These are phyloP conservation scores for Stratiolaelaps scimitus DNA, from an alignment of 1,140 invertebrate species.

Conservation along the genomic window DNA sequence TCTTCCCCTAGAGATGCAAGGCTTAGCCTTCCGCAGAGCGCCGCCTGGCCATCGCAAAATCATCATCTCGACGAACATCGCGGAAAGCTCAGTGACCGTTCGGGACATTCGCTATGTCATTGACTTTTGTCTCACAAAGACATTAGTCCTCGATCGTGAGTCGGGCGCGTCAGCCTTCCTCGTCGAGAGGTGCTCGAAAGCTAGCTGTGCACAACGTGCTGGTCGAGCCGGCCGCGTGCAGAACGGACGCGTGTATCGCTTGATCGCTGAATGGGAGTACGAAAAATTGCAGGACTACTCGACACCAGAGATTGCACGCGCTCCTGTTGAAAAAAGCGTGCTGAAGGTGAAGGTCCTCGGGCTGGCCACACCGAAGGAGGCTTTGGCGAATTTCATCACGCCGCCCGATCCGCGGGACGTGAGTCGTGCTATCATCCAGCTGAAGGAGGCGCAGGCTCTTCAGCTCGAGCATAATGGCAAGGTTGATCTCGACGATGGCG, in stretches of 20 bases:
- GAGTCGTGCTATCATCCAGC: slow-evolving; percentile 57
- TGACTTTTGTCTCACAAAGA: slow-evolving; percentile 87
- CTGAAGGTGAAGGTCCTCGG: slow-evolving; percentile 67
- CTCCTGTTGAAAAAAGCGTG: slow-evolving; percentile 66
- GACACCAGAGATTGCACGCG: slow-evolving; percentile 61
- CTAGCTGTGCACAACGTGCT: slow-evolving; percentile 67
- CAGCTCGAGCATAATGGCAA: slow-evolving; percentile 46
- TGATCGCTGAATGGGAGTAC: slow-evolving; percentile 63
- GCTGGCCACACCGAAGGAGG: slow-evolving; percentile 61
- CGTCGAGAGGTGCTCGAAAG: slow-evolving; percentile 72
- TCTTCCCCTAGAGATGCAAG: slow-evolving; percentile 55
- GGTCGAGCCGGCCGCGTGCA: slow-evolving; percentile 75
- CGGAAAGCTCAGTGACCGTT: slow-evolving; percentile 92
- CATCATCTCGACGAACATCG: slow-evolving; percentile 88
- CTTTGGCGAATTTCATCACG: slow-evolving; percentile 69
- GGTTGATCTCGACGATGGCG: slow-evolving; percentile 58
- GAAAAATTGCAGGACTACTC: slow-evolving; percentile 47
- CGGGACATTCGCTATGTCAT: slow-evolving; percentile 86
- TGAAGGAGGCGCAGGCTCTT: slow-evolving; percentile 65
- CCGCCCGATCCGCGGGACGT: slow-evolving; percentile 74
- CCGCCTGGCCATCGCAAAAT: slow-evolving; percentile 56
- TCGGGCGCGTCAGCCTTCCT: slow-evolving; percentile 67
- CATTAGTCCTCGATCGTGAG: slow-evolving; percentile 54
- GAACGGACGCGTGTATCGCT: slow-evolving; percentile 69
- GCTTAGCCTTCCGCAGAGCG: slow-evolving; percentile 51